Percentiles rank a stretch among this genome's conserved stretches.
Evolutionary conservation across 2,888 invertebrate genomes (phyloP).

Genomic region (Sarcophaga variegata): DNA sequence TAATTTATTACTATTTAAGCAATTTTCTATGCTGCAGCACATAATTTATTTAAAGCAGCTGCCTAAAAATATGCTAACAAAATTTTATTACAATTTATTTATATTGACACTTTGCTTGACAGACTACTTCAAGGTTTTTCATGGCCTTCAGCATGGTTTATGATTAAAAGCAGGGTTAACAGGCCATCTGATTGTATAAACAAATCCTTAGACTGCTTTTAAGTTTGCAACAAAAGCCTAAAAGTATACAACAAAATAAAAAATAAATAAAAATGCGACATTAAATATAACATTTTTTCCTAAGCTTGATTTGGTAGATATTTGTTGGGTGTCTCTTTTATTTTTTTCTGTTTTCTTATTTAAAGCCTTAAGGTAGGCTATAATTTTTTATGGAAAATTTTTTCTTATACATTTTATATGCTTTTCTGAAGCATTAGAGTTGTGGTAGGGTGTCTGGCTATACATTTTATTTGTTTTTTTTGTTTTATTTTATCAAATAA

Average conservation of each 20-base stretch:
- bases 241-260: not conserved
- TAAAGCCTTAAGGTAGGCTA: constrained; percentile 9
- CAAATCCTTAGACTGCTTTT: not conserved
- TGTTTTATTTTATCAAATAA: not conserved
- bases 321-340: not conserved
- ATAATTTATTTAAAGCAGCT: not conserved
- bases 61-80: not conserved
- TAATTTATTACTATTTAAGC: not conserved
- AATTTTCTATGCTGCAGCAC: not conserved
- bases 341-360: not conserved
- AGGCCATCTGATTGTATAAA: not conserved
- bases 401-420: not conserved
- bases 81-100: not conserved
- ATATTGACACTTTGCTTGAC: not conserved
- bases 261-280: not conserved
- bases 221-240: not conserved
- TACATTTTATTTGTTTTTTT: not conserved
- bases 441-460: not conserved
- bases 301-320: not conserved
- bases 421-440: not conserved
- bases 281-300: not conserved
- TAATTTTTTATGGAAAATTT: not conserved
- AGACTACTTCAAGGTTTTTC: not conserved
- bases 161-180: not conserved
- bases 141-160: not conserved